Percentiles rank a stretch among this genome's conserved stretches.
Evolutionary conservation across 2,888 invertebrate species (phyloP).

Genomic region (Leptinotarsa tumamoca): DNA sequence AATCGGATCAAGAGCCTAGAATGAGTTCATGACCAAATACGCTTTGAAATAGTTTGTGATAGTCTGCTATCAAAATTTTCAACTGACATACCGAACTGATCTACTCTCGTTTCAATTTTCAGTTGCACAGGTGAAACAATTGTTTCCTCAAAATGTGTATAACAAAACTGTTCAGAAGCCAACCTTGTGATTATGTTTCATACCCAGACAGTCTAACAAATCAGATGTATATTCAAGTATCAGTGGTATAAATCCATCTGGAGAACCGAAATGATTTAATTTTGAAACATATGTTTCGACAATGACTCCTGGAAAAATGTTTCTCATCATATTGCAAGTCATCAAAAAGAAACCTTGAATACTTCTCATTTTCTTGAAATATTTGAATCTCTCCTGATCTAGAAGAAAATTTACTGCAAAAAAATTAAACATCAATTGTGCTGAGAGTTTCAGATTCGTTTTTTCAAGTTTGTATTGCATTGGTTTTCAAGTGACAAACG

Average conservation of each 20-base stretch:
- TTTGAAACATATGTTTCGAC: not conserved
- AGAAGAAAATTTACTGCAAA: not conserved
- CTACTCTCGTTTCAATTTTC: not conserved
- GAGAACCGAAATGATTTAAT: not conserved
- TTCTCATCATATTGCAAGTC: not conserved
- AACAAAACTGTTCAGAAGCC: not conserved
- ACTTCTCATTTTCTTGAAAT: not conserved
- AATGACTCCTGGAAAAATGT: not conserved
- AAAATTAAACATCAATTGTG: not conserved
- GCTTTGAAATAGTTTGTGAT: too few relatives aligned
- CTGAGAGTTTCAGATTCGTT: not conserved
- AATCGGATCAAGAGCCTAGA: too few relatives aligned
- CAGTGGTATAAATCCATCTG: not conserved
- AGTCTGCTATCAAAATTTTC: too few relatives aligned
- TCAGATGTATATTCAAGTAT: not conserved
- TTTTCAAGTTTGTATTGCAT: not conserved
- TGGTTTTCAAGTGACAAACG: not conserved
- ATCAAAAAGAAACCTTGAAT: not conserved
- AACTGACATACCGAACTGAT: not conserved
- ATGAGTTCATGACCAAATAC: too few relatives aligned
- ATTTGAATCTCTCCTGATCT: not conserved
- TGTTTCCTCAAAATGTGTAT: not conserved
- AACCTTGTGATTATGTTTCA: not conserved
- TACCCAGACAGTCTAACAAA: not conserved
- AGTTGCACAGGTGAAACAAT: not conserved